phyloP scores from a whole-genome alignment of 2,797 vertebrate genomes.

The Pitangus sulphuratus region DNA sequence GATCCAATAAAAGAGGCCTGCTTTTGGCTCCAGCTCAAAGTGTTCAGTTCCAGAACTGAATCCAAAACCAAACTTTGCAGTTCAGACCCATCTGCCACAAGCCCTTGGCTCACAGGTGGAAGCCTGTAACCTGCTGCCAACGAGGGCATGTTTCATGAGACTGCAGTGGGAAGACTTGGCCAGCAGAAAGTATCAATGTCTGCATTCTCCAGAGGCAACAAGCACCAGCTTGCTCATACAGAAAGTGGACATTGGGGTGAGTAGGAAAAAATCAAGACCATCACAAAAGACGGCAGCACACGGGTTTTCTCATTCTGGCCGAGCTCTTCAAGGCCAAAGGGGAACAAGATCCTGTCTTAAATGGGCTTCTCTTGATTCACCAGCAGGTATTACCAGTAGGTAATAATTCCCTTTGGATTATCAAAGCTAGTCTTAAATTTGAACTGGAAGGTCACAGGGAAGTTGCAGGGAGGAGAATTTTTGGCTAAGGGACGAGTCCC shows the following conservation, averaged over 20 bases:
- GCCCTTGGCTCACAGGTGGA: not conserved
- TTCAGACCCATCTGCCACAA: conserved; percentile 1
- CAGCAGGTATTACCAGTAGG: not conserved
- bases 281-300: fast-evolving
- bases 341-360: not conserved
- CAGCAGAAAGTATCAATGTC: not conserved
- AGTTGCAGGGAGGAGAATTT: not conserved
- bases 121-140: conserved; percentile 12
- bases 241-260: not conserved
- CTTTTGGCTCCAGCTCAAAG: not conserved
- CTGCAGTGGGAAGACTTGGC: not conserved
- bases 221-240: not conserved
- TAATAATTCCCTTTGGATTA: not conserved
- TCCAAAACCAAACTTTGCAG: conserved; percentile 30
- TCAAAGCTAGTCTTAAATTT: not conserved
- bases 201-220: not conserved
- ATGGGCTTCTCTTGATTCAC: not conserved
- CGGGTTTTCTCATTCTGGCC: not conserved
- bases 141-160: not conserved
- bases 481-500: not conserved
- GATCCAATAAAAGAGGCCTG: not conserved
- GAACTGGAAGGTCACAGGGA: fast-evolving
- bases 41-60: conserved; percentile 12
- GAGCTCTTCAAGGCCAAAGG: not conserved
- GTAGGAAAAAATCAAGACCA: not conserved